Evolutionary conservation across 1,140 invertebrate genomes (phyloP).

Genomic region (Belonocnema kinseyi): DNA sequence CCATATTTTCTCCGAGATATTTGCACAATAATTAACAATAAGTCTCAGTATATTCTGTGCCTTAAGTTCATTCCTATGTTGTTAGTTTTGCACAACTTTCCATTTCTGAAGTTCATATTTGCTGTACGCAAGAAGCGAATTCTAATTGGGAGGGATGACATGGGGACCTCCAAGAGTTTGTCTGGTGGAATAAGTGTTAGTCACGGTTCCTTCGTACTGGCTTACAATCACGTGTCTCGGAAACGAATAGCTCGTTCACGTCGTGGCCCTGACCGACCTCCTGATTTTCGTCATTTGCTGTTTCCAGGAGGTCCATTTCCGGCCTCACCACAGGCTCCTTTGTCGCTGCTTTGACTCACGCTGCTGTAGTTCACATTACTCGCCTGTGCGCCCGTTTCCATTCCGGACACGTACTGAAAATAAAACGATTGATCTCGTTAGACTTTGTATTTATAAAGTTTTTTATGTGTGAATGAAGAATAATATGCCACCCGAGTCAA

Average conservation of each 20-base stretch:
- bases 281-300: constrained; percentile 70
- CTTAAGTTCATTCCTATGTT: not conserved
- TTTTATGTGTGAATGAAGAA: too few species aligned
- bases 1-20: constrained; percentile 3
- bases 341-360: constrained; percentile 70
- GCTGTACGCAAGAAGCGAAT: too few species aligned
- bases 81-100: too few species aligned
- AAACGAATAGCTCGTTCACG: constrained; percentile 70
- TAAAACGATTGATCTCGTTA: constrained; percentile 46
- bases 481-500: too few species aligned
- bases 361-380: constrained; percentile 71
- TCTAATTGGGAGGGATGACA: too few species aligned
- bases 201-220: too few species aligned
- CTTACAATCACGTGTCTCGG: constrained; percentile 69
- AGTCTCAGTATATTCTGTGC: not conserved
- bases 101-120: too few species aligned
- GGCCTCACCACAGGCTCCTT: constrained; percentile 54
- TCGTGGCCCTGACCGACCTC: constrained; percentile 67
- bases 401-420: constrained; percentile 68
- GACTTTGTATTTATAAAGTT: not conserved
- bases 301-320: constrained; percentile 51
- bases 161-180: too few species aligned
- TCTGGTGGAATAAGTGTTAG: not conserved
- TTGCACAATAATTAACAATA: constrained; percentile 23
- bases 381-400: constrained; percentile 61